These are phyloP conservation scores for Puntigrus tetrazona DNA, from an alignment of 2,113 vertebrate genomes.

Conservation along the genomic window DNA sequence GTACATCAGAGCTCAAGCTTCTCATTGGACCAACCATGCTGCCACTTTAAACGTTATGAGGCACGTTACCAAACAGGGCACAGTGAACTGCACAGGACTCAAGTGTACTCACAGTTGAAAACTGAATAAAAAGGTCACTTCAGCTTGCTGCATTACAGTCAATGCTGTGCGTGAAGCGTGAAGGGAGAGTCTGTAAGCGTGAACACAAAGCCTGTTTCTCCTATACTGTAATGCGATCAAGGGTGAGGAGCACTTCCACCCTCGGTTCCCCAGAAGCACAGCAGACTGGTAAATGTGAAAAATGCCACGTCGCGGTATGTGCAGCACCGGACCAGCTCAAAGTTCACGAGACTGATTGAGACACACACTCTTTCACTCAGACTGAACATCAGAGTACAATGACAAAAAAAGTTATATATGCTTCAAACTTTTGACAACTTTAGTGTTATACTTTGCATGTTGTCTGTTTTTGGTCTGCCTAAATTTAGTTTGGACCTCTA, in stretches of 20 bases:
- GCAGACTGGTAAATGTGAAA: conserved; percentile 14
- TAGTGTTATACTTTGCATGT: not conserved
- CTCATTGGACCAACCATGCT: not conserved
- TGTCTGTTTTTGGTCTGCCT: conserved; percentile 18
- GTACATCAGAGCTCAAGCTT: not conserved
- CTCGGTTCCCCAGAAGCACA: conserved; percentile 27
- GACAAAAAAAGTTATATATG: no score
- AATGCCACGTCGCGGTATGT: conserved; percentile 51
- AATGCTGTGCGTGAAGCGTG: not conserved
- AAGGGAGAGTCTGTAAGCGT: conserved; percentile 31
- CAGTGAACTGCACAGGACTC: not conserved
- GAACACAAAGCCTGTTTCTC: conserved; percentile 24
- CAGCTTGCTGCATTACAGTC: not conserved
- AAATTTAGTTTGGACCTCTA: conserved; percentile 37
- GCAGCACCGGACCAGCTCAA: conserved; percentile 15
- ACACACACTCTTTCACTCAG: not conserved
- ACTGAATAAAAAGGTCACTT: conserved; percentile 15
- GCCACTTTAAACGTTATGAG: not conserved
- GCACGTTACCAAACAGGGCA: not conserved
- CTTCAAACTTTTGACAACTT: not conserved
- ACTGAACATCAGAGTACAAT: not conserved
- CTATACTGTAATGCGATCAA: conserved; percentile 43
- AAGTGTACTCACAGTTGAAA: conserved; percentile 15
- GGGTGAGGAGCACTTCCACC: conserved; percentile 29
- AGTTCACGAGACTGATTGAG: conserved; percentile 25